These are phyloP conservation scores for Sminthurinus aureus DNA, from an alignment of 2,888 invertebrate genomes.

Conservation along the genomic window DNA sequence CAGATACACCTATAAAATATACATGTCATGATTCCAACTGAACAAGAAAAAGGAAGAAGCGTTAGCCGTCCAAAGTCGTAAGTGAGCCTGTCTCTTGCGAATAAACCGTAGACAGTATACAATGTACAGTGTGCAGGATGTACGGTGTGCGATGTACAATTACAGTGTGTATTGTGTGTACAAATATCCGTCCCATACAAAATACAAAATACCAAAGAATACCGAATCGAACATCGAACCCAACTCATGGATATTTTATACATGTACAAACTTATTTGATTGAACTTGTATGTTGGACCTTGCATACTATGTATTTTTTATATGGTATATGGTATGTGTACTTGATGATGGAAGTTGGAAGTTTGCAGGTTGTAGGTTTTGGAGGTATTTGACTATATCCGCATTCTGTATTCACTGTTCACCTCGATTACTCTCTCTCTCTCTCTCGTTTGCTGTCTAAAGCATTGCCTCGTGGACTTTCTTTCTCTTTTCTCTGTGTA, in stretches of 20 bases:
- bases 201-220: too few relatives aligned
- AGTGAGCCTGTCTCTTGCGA: too few relatives aligned
- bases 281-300: too few relatives aligned
- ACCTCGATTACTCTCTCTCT: background rate
- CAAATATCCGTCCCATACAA: too few relatives aligned
- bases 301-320: background rate
- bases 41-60: background rate
- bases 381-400: background rate
- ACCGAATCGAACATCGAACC: too few relatives aligned
- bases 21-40: slow-evolving; percentile 28
- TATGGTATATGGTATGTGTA: background rate
- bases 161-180: too few relatives aligned
- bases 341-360: background rate
- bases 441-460: background rate
- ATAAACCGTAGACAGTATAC: too few relatives aligned
- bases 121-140: background rate
- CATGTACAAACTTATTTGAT: too few relatives aligned
- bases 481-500: background rate
- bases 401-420: background rate
- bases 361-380: background rate
- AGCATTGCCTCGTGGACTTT: background rate
- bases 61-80: too few relatives aligned
- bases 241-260: too few relatives aligned
- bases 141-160: background rate
- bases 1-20: slow-evolving; percentile 21